These are phyloP conservation scores for Acromyrmex heyeri DNA, from an alignment of 1,140 invertebrate species.

Conservation along the genomic window DNA sequence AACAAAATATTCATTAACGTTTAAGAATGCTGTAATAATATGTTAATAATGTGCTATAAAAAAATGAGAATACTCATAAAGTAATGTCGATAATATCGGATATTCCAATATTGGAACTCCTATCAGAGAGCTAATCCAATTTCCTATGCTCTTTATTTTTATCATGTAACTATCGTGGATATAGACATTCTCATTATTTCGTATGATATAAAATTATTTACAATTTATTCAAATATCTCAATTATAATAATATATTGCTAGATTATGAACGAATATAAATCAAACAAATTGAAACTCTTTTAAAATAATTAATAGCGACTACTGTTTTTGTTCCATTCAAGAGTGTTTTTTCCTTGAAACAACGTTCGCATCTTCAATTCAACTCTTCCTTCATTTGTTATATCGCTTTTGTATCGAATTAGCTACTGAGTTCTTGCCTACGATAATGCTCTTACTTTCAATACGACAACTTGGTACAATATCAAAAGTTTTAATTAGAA, in stretches of 20 bases:
- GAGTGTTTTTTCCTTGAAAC: background rate
- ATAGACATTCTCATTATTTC: background rate
- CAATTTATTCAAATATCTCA: slow-evolving; percentile 6
- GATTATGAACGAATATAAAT: background rate
- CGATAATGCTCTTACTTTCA: slow-evolving; percentile 30
- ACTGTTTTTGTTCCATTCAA: background rate
- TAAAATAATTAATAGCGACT: background rate
- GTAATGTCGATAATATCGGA: slow-evolving; percentile 39
- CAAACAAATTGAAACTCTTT: background rate
- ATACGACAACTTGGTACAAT: slow-evolving; percentile 19
- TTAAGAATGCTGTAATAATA: background rate
- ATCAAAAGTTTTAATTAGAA: slow-evolving; percentile 73
- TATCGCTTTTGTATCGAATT: slow-evolving; percentile 7
- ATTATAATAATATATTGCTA: background rate
- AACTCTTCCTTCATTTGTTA: background rate
- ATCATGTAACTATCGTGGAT: background rate
- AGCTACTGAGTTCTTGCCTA: slow-evolving; percentile 1
- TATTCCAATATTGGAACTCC: slow-evolving; percentile 45
- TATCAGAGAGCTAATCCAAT: slow-evolving; percentile 17
- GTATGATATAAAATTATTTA: slow-evolving; percentile 1
- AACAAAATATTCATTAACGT: slow-evolving; percentile 6
- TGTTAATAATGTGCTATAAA: slow-evolving; percentile 38
- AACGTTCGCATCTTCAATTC: background rate
- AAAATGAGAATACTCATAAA: slow-evolving; percentile 32
- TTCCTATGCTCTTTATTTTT: slow-evolving; percentile 7